Evolutionary conservation across 2,797 vertebrate species (phyloP).

Genomic region (Macroramphosus scolopax): DNA sequence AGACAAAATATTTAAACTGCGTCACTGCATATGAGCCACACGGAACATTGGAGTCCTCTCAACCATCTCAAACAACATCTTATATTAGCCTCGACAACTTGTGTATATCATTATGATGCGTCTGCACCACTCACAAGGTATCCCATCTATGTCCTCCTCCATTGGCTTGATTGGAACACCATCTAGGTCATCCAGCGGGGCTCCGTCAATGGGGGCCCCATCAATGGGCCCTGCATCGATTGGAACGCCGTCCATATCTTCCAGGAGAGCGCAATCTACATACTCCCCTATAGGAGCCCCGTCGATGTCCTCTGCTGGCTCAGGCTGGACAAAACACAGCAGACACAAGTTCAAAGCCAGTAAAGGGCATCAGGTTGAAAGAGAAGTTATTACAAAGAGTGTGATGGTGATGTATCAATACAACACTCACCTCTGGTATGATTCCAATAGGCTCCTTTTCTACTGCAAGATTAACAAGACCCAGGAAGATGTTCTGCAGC

Average conservation of each 20-base stretch:
- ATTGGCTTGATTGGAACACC: slow-evolving; percentile 91
- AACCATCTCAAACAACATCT: no score
- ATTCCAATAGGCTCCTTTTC: slow-evolving; percentile 80
- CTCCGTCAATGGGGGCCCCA: slow-evolving; percentile 85
- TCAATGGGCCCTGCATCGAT: slow-evolving; percentile 88
- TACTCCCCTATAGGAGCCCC: slow-evolving; percentile 95
- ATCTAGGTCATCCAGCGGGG: slow-evolving; percentile 87
- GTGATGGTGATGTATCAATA: neutral
- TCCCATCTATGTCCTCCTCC: slow-evolving; percentile 94
- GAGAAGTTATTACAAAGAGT: no score
- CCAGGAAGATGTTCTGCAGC: slow-evolving; percentile 98
- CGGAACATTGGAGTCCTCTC: no score
- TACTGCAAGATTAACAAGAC: slow-evolving; percentile 90
- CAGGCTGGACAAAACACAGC: slow-evolving; percentile 45
- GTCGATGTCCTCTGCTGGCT: slow-evolving; percentile 86
- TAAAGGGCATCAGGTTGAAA: neutral
- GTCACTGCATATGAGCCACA: no score
- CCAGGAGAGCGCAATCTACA: slow-evolving; percentile 85
- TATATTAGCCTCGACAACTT: no score
- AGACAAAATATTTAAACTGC: slow-evolving; percentile 4
- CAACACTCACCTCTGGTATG: slow-evolving; percentile 45
- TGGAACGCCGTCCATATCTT: slow-evolving; percentile 93
- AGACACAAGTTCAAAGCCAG: no score
- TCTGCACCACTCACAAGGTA: slow-evolving; percentile 84
- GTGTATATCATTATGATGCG: no score